Percentiles rank a stretch among this genome's conserved stretches.
These are phyloP conservation scores for Scalopus aquaticus DNA, from an alignment of 2,113 vertebrate genomes.

Conservation along the genomic window DNA sequence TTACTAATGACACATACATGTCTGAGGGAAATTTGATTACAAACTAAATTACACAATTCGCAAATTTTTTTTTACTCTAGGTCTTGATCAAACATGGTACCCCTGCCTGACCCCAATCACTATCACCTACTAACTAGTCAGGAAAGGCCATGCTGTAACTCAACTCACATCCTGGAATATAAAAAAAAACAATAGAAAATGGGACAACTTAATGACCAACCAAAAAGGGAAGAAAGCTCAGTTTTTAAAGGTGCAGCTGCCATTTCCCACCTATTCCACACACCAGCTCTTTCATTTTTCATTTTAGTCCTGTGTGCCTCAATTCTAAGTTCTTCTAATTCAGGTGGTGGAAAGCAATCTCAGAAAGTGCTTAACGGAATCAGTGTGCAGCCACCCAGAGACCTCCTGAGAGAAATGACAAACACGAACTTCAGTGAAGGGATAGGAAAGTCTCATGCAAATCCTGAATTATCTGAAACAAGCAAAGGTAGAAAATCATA, in stretches of 20 bases:
- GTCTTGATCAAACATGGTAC: neutral
- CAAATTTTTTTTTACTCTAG: neutral
- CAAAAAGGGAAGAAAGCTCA: neutral
- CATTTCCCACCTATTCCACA: neutral
- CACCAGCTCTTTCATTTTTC: neutral
- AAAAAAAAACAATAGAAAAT: neutral
- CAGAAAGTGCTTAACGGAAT: slow-evolving; percentile 8
- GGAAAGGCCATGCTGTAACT: neutral
- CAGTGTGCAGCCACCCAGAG: neutral
- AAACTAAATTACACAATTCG: neutral
- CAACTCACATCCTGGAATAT: neutral
- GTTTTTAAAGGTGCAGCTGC: neutral
- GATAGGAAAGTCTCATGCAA: neutral
- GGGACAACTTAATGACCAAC: neutral
- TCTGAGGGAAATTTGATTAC: neutral
- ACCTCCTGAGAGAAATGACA: neutral
- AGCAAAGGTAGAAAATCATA: slow-evolving; percentile 54
- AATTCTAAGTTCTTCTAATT: slow-evolving; percentile 17
- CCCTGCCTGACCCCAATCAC: neutral
- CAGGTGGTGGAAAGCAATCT: slow-evolving; percentile 24
- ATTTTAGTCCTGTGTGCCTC: neutral
- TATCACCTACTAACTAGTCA: neutral
- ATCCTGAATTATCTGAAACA: neutral
- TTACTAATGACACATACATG: neutral
- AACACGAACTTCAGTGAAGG: neutral